Conservation (phyloP, 2,888 invertebrate genomes). For the Danaus chrysippus region DNA sequence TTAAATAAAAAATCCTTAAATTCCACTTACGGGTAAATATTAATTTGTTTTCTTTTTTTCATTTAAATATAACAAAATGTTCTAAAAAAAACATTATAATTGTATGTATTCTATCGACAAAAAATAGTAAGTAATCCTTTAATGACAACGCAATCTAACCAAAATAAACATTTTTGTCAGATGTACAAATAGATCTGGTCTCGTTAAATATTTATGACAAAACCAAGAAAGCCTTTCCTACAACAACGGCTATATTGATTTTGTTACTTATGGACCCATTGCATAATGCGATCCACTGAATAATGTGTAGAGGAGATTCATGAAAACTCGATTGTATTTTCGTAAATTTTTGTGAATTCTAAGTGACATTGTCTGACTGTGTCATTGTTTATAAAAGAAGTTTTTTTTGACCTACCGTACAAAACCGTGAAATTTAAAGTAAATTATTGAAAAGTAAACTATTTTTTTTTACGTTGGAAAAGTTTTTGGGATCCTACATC, state of each 20-base stretch:
- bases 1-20: background rate
- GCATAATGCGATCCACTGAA: conserved; percentile 67
- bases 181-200: conserved; percentile 40
- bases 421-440: no score
- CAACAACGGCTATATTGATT: conserved; percentile 70
- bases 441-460: no score
- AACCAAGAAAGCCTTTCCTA: conserved; percentile 57
- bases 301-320: conserved; percentile 54
- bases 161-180: conserved; percentile 31
- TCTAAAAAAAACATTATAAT: no score
- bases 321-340: conserved; percentile 32
- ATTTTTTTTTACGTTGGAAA: no score
- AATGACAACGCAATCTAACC: conserved; percentile 30
- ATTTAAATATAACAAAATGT: no score
- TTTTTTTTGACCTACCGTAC: no score
- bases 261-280: conserved; percentile 62
- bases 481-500: no score
- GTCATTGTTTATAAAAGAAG: conserved; percentile 9
- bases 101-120: background rate
- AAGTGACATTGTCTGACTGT: conserved; percentile 18
- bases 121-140: conserved; percentile 34
- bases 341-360: conserved; percentile 17
- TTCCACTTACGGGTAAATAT: no score
- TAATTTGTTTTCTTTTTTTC: no score
- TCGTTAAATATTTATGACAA: conserved; percentile 69